Percentiles rank a stretch among this genome's conserved stretches.
These are phyloP conservation scores for Dendrocopos noguchii DNA, from an alignment of 2,113 vertebrate species.

Conservation along the genomic window DNA sequence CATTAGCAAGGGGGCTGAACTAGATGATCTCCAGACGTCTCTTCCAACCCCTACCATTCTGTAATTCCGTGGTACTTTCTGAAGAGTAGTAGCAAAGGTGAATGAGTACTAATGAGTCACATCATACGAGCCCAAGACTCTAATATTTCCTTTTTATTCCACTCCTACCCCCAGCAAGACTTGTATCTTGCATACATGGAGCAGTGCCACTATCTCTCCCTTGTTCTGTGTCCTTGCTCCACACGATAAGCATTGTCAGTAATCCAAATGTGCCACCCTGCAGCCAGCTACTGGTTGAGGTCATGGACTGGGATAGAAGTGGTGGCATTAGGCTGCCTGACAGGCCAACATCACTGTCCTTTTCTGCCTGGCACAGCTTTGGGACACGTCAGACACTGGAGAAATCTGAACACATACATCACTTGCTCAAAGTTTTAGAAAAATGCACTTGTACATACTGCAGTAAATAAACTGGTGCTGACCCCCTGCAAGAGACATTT, in stretches of 20 bases:
- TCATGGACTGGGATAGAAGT: not conserved
- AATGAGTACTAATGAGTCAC: not conserved
- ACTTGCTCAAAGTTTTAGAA: not conserved
- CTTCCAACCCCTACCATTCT: too few species aligned
- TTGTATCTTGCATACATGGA: not conserved
- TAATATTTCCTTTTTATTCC: not conserved
- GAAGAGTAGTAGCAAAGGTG: not conserved
- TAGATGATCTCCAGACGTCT: too few species aligned
- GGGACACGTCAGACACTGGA: not conserved
- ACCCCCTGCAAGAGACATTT: not conserved
- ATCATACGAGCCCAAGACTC: not conserved
- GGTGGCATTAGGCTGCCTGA: not conserved
- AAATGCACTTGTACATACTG: not conserved
- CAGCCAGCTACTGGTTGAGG: conserved; percentile 1
- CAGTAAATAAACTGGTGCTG: not conserved
- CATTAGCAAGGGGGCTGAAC: too few species aligned
- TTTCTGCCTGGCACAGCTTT: not conserved
- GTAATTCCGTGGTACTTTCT: not conserved
- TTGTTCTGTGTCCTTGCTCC: not conserved
- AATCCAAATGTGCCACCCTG: not conserved
- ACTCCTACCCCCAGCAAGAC: not conserved
- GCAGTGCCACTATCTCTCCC: not conserved
- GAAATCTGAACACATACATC: not conserved
- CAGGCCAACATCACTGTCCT: not conserved
- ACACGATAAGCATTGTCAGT: rapidly evolving